Conservation (phyloP, 2,113 vertebrate species). For the Gambusia affinis region DNA sequence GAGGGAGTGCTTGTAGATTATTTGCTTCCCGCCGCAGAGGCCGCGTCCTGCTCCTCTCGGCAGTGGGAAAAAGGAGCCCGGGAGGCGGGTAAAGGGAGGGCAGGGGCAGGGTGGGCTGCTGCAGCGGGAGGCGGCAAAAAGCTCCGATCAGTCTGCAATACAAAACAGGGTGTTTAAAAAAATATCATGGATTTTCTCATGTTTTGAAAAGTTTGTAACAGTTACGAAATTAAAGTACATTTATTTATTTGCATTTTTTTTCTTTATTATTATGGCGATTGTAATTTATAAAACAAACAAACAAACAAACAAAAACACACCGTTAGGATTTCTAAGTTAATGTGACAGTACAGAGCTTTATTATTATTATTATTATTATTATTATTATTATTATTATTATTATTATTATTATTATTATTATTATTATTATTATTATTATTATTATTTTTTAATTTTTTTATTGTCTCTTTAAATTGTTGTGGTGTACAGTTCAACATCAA, state of each 20-base stretch:
- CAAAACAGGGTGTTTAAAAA: too few species aligned
- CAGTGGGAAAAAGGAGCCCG: conserved; percentile 78
- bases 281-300: neutral
- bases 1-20: conserved; percentile 67
- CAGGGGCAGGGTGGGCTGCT: conserved; percentile 50
- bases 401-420: too few species aligned
- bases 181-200: too few species aligned
- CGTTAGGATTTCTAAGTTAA: neutral
- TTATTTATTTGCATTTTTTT: too few species aligned
- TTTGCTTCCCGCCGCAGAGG: conserved; percentile 79
- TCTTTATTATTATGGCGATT: too few species aligned
- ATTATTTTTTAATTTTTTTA: too few species aligned
- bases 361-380: too few species aligned
- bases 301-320: neutral
- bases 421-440: too few species aligned
- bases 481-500: neutral
- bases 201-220: too few species aligned
- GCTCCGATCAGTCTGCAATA: conserved; percentile 1
- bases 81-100: conserved; percentile 66
- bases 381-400: too few species aligned
- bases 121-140: conserved; percentile 57
- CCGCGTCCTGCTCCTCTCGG: conserved; percentile 76
- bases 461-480: too few species aligned
- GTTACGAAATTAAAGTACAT: too few species aligned
- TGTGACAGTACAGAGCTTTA: neutral